phyloP scores from a whole-genome alignment of 2,113 vertebrate species.

The Xyliphius kryptos region DNA sequence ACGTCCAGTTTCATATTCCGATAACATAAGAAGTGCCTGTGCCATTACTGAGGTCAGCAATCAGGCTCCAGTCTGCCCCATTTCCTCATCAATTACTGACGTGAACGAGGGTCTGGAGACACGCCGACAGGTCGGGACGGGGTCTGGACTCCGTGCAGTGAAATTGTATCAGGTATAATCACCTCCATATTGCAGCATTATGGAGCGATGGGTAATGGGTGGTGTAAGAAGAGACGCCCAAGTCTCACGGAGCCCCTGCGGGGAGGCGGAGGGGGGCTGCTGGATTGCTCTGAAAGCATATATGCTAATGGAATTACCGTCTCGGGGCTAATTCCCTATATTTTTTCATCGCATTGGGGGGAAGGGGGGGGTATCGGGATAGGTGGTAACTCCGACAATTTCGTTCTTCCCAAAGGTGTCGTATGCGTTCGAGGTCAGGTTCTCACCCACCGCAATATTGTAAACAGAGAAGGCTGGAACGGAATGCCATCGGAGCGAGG shows the following conservation, averaged over 20 bases:
- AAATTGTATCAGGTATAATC: constrained; percentile 1
- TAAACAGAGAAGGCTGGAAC: too few species aligned
- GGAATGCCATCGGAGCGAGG: too few species aligned
- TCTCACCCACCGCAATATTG: too few species aligned
- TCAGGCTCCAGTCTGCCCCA: not conserved
- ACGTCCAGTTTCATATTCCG: not conserved
- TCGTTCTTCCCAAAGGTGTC: too few species aligned
- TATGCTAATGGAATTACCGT: not conserved
- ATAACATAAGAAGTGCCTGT: not conserved
- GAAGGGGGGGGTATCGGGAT: too few species aligned
- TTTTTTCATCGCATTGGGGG: too few species aligned
- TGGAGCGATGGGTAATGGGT: constrained; percentile 5
- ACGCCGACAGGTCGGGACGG: constrained; percentile 12
- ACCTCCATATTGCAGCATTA: constrained; percentile 2
- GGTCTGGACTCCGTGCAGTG: not conserved
- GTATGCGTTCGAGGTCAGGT: too few species aligned
- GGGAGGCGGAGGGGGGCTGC: not conserved
- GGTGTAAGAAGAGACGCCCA: constrained; percentile 14
- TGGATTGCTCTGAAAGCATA: constrained; percentile 4
- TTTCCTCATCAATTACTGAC: not conserved
- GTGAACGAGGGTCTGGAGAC: not conserved
- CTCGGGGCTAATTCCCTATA: not conserved
- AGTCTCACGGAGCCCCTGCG: too few species aligned
- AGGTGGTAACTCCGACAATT: too few species aligned
- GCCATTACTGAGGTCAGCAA: constrained; percentile 3